These are phyloP conservation scores for Agapetus fuscipes DNA, from an alignment of 2,888 invertebrate species.

Conservation along the genomic window DNA sequence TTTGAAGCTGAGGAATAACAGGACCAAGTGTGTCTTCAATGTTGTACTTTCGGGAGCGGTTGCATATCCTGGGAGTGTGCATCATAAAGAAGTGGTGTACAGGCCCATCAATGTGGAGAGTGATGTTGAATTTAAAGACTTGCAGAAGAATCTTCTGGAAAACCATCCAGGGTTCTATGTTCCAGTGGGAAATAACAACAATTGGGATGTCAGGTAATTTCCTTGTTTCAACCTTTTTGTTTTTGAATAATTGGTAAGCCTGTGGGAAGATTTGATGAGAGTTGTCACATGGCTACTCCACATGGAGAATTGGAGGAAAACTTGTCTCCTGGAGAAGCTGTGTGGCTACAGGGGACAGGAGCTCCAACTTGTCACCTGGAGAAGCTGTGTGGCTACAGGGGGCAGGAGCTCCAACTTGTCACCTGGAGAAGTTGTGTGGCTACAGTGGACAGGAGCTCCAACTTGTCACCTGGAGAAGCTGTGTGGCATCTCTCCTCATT, in stretches of 20 bases:
- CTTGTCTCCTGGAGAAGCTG: too few species aligned
- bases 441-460: too few species aligned
- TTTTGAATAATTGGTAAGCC: neutral
- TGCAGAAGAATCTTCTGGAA: conserved; percentile 32
- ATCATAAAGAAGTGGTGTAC: conserved; percentile 4
- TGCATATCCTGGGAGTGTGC: neutral
- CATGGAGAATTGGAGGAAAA: too few species aligned
- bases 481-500: too few species aligned
- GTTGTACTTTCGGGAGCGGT: conserved; percentile 24
- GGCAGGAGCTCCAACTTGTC: too few species aligned
- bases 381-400: too few species aligned
- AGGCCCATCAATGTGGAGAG: conserved; percentile 10
- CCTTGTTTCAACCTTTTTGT: too few species aligned
- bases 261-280: neutral
- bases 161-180: conserved; percentile 35
- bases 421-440: too few species aligned
- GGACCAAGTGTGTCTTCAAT: conserved; percentile 14
- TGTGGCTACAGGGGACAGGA: too few species aligned
- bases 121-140: conserved; percentile 22
- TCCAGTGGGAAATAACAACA: conserved; percentile 32
- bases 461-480: too few species aligned
- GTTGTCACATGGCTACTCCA: too few species aligned
- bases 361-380: too few species aligned
- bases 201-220: conserved; percentile 35
- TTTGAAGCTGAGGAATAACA: conserved; percentile 24